These are phyloP conservation scores for Neotoma lepida DNA, from an alignment of 2,113 vertebrate species.

Conservation along the genomic window DNA sequence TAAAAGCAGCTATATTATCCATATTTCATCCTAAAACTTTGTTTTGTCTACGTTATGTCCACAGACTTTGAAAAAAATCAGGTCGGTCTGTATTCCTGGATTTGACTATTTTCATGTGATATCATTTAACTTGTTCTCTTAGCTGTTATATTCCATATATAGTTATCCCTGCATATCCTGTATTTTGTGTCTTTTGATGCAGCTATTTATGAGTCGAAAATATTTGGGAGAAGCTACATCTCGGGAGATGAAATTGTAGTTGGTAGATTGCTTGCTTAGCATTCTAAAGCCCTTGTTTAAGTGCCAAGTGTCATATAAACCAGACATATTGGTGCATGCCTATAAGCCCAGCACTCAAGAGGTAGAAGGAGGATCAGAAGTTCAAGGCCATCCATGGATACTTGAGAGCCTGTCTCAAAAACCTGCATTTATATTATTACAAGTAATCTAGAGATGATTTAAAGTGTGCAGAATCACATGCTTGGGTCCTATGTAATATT, in stretches of 20 bases:
- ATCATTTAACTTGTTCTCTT: slow-evolving; percentile 29
- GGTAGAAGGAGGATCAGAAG: neutral
- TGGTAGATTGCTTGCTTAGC: neutral
- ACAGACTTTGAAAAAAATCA: neutral
- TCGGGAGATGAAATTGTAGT: neutral
- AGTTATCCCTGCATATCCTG: neutral
- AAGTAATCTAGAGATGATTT: neutral
- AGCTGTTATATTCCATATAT: neutral
- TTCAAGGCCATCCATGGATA: neutral
- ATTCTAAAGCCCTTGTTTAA: neutral
- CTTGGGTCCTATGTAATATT: neutral
- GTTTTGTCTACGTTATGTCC: neutral
- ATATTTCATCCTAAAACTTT: slow-evolving; percentile 22
- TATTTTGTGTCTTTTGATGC: neutral
- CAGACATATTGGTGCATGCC: neutral
- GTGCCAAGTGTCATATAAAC: neutral
- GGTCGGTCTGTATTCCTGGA: neutral
- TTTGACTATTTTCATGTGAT: neutral
- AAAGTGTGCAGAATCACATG: neutral
- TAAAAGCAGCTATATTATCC: neutral
- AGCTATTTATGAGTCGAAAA: neutral
- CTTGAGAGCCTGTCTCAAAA: neutral
- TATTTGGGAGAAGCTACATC: neutral
- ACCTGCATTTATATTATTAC: neutral
- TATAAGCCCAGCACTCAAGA: neutral